These are phyloP conservation scores for Limnodromus scolopaceus DNA, from an alignment of 2,797 vertebrate genomes.

Conservation along the genomic window DNA sequence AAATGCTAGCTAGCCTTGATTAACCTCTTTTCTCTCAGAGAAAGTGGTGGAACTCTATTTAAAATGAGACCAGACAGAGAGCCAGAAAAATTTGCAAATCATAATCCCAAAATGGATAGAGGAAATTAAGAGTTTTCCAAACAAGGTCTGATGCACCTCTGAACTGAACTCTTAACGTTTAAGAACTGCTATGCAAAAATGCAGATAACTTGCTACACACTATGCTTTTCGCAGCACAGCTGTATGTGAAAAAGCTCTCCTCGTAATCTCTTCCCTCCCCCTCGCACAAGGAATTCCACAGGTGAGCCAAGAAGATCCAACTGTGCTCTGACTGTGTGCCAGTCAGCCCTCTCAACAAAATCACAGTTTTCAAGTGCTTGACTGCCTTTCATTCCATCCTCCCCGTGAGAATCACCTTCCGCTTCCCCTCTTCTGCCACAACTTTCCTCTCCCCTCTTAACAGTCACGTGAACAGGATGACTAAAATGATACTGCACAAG, in stretches of 20 bases:
- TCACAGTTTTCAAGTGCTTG: constrained; percentile 7
- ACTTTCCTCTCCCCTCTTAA: background rate
- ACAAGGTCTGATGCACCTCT: background rate
- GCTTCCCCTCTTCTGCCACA: constrained; percentile 10
- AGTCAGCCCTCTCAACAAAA: background rate
- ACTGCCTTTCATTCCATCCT: constrained; percentile 15
- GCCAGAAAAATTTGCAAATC: background rate
- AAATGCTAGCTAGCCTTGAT: background rate
- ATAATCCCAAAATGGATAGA: background rate
- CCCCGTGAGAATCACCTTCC: background rate
- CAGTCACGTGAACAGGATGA: constrained; percentile 5
- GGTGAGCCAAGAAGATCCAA: constrained; percentile 45
- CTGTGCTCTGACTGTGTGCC: background rate
- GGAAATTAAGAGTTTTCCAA: background rate
- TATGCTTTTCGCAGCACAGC: background rate
- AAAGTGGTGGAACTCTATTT: background rate
- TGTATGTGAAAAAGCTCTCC: background rate
- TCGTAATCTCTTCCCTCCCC: background rate
- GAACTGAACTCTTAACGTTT: background rate
- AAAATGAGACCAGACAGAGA: background rate
- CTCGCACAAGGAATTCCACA: background rate
- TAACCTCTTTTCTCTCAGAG: background rate
- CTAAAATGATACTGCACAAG: background rate
- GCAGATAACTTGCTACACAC: background rate
- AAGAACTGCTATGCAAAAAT: background rate